These are phyloP conservation scores for Brachypodius melanocephalos DNA, from an alignment of 2,113 vertebrate species.

Conservation along the genomic window DNA sequence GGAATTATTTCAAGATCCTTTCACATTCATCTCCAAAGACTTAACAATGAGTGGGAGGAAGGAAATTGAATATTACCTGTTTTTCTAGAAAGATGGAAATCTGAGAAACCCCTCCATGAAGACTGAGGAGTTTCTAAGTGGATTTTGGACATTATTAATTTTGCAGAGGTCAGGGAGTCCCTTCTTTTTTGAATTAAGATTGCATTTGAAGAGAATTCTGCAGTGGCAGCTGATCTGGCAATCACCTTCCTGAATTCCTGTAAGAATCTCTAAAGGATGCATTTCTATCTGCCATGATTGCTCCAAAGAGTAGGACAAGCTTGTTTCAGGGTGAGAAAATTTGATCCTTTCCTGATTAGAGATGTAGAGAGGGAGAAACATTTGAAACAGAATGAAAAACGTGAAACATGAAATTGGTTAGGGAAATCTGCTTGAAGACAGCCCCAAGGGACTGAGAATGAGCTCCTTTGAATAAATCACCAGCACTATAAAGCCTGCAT, in stretches of 20 bases:
- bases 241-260: conserved; percentile 23
- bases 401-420: conserved; percentile 4
- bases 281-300: not conserved
- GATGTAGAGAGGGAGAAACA: not conserved
- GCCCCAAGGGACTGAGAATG: not conserved
- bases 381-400: not conserved
- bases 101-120: not conserved
- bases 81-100: not conserved
- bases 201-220: not conserved
- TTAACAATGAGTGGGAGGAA: not conserved
- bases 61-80: not conserved
- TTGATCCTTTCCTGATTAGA: not conserved
- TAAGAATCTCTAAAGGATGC: conserved; percentile 1
- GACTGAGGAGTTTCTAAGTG: not conserved
- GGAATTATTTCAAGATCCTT: not conserved
- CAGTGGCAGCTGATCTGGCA: not conserved
- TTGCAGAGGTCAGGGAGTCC: not conserved
- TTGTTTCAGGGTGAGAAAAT: conserved; percentile 37
- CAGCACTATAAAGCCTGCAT: not conserved
- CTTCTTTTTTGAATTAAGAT: not conserved
- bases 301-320: not conserved
- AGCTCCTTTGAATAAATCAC: conserved; percentile 41
- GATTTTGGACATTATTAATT: not conserved
- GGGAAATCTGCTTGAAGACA: not conserved
- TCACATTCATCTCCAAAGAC: not conserved